A percentile compares a stretch with the other conserved stretches of the same genome.
These are phyloP conservation scores for Drosophila navojoa DNA, from an alignment of 1,140 invertebrate species.

Conservation along the genomic window DNA sequence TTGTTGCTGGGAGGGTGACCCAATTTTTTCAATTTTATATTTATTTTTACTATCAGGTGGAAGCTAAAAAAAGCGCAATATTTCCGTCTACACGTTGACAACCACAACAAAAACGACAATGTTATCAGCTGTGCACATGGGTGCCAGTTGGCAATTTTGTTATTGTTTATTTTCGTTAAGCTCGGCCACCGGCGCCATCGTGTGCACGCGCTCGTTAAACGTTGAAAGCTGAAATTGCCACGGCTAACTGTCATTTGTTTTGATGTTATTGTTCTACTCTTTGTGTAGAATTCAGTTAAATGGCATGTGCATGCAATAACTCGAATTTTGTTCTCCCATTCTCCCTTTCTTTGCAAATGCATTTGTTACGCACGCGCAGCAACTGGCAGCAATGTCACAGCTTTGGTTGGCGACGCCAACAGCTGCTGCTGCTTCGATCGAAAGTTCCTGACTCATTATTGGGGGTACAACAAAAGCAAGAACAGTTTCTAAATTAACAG, in stretches of 20 bases:
- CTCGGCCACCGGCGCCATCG: slow-evolving; percentile 63
- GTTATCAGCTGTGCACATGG: slow-evolving; percentile 36
- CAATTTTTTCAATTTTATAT: slow-evolving; percentile 32
- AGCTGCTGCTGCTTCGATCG: background rate
- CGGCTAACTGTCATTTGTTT: slow-evolving; percentile 58
- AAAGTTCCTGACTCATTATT: slow-evolving; percentile 30
- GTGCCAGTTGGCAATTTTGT: slow-evolving; percentile 44
- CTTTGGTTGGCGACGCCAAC: slow-evolving; percentile 7
- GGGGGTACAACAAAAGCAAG: slow-evolving; percentile 17
- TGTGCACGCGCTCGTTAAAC: slow-evolving; percentile 68
- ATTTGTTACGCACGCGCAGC: slow-evolving; percentile 57
- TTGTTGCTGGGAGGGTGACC: slow-evolving; percentile 42
- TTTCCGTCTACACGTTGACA: slow-evolving; percentile 39
- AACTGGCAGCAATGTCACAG: background rate
- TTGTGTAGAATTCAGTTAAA: no score
- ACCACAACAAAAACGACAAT: background rate
- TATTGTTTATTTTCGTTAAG: slow-evolving; percentile 72
- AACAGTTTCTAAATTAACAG: slow-evolving; percentile 21
- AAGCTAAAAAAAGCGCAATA: slow-evolving; percentile 30
- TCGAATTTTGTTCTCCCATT: background rate
- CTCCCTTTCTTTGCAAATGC: slow-evolving; percentile 12
- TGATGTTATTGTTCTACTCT: slow-evolving; percentile 4
- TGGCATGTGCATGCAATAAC: slow-evolving; percentile 30
- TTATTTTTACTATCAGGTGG: slow-evolving; percentile 28
- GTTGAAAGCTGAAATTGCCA: slow-evolving; percentile 61